Evolutionary conservation across 1,140 invertebrate species (phyloP), one percentile per base, ranked within the genome.

Genomic region (Drosophila mojavensis): DNA sequence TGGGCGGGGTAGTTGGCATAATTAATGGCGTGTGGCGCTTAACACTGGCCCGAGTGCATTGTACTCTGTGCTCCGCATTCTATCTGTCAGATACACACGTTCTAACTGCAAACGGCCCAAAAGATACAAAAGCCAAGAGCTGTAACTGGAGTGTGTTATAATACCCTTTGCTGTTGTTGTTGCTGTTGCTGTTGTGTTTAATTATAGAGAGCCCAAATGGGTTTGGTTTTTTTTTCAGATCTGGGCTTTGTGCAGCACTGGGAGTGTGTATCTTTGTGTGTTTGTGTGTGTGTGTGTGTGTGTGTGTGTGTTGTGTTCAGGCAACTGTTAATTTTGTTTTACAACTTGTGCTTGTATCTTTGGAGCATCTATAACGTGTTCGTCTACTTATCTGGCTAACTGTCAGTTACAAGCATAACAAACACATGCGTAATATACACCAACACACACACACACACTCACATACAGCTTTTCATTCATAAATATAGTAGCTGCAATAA

Each of bases 251-350:
- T 26, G 11, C 3, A 9, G 36, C 20, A 3, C 5, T 53, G 33
- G 9, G 45, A 28, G 28, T 30, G 17, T 17, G 17, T 17, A 17
- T 17, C 17, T 17, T 17, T 17, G 17, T 17, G n/a, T 20, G 1
- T 26, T 77, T 63, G 15, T 51, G 28, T 73, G 80, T 77, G 77
- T 80, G 77, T 89, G 80, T 79, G 70, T 59, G 41, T 15, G 0
- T 24, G 20, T 24, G 20, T 24, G 20, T 24, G 20, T 24, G 20
- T 24, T 79, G 65, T 88, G 84, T 59, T 84, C 84, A 89, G 67
- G 84, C 84, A 89, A 89, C 84, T 89, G 84, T 89, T 89, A 89
- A 89, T 90, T 89, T 78, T 84, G 84, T 81, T 70, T 81, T 84
- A 90, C 84, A 90, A 81, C 85, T 75, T 70, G 65, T 41, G 54